Conservation (phyloP, 1,140 invertebrate genomes). For the Plutomurus gul region DNA sequence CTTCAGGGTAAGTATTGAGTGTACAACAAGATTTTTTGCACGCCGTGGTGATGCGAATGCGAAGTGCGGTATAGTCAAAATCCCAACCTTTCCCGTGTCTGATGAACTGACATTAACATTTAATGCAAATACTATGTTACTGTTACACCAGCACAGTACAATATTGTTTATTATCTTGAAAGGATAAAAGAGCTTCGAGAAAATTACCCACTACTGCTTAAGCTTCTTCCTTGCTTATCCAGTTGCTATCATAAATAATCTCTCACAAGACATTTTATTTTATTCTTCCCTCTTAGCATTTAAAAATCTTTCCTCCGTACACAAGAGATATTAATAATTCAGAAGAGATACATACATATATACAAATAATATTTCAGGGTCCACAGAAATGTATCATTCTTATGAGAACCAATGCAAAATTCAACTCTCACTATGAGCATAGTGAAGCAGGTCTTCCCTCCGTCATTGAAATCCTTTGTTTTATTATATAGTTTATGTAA, state of each 20-base stretch:
- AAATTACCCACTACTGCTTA: slow-evolving; percentile 11
- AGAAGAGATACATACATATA: too few species aligned
- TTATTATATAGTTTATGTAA: neutral
- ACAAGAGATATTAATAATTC: too few species aligned
- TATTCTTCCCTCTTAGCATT: slow-evolving; percentile 10
- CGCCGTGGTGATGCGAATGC: too few species aligned
- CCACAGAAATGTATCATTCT: too few species aligned
- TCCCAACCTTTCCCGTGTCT: slow-evolving; percentile 16
- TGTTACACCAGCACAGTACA: slow-evolving; percentile 17
- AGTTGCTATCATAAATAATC: slow-evolving; percentile 15
- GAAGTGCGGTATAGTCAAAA: too few species aligned
- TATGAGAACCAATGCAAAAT: too few species aligned
- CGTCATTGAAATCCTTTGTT: neutral
- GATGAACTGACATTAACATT: neutral
- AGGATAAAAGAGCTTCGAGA: slow-evolving; percentile 10
- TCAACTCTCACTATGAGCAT: too few species aligned
- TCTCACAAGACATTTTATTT: slow-evolving; percentile 17
- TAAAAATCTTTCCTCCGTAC: too few species aligned
- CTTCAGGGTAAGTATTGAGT: too few species aligned
- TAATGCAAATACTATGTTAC: slow-evolving; percentile 27
- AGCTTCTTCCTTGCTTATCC: slow-evolving; percentile 12
- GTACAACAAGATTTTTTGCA: too few species aligned
- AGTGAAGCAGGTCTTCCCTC: too few species aligned
- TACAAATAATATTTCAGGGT: slow-evolving; percentile 10
- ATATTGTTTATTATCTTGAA: slow-evolving; percentile 22